Evolutionary conservation across 2,113 vertebrate species (phyloP).

Genomic region (Thamnaconus septentrionalis): DNA sequence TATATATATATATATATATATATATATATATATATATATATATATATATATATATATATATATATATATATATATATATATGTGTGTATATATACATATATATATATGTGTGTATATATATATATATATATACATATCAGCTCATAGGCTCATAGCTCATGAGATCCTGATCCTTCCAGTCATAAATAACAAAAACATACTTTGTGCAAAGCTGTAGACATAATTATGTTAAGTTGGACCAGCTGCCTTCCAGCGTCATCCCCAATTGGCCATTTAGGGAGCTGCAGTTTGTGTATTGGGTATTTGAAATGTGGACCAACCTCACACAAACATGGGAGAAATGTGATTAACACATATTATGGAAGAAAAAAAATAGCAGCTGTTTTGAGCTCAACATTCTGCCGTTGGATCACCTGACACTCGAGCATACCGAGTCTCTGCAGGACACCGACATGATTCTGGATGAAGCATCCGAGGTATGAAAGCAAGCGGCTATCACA

Average conservation of each 20-base stretch:
- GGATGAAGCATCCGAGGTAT: constrained; percentile 25
- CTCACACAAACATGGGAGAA: background rate
- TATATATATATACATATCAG: no score
- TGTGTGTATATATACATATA: no score
- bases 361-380: constrained; percentile 6
- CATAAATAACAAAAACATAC: background rate
- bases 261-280: background rate
- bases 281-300: background rate
- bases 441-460: constrained; percentile 26
- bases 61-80: no score
- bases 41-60: no score
- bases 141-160: no score
- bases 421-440: constrained; percentile 44
- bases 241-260: background rate
- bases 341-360: background rate
- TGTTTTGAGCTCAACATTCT: constrained; percentile 1
- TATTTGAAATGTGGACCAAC: background rate
- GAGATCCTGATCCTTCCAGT: no score
- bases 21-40: no score
- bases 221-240: background rate
- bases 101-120: no score
- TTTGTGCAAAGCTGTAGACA: background rate
- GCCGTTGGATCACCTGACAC: constrained; percentile 27
- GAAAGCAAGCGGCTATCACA: constrained; percentile 36
- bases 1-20: no score